Conservation (phyloP, 2,797 vertebrate species). For the Rhodeus uyekii region DNA sequence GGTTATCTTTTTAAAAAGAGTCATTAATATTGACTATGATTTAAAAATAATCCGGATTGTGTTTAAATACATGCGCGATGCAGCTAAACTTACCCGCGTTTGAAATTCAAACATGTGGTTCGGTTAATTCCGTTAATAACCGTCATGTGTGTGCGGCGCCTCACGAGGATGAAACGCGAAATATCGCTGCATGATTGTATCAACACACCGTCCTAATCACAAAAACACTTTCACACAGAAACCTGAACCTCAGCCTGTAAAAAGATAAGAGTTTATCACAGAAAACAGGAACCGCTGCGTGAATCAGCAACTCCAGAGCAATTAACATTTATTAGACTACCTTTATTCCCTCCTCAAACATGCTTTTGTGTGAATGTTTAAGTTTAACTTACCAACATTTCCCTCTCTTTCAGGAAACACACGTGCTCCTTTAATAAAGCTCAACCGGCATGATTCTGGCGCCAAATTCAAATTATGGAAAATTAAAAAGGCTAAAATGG, state of each 20-base stretch:
- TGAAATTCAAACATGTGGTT: not conserved
- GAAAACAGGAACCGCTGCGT: not conserved
- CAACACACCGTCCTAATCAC: not conserved
- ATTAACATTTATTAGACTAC: not conserved
- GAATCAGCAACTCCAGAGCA: not conserved
- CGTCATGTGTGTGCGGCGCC: not conserved
- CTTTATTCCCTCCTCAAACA: too few relatives aligned
- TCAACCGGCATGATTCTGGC: not conserved
- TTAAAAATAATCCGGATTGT: too few relatives aligned
- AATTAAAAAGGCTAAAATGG: not conserved
- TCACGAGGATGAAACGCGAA: not conserved
- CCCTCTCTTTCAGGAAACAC: constrained; percentile 68
- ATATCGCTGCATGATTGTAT: not conserved
- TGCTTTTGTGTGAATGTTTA: too few relatives aligned
- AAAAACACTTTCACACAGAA: constrained; percentile 1
- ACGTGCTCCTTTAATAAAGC: constrained; percentile 67
- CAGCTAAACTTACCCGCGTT: not conserved
- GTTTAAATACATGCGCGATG: not conserved
- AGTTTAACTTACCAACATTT: constrained; percentile 19
- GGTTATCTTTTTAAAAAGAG: not conserved
- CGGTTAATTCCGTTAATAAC: too few relatives aligned
- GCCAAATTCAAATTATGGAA: not conserved
- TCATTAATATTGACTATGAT: not conserved
- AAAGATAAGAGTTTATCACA: constrained; percentile 3
- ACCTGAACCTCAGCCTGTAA: not conserved